Evolutionary conservation across 53 echinoderm and acorn worm species (phyloP), one percentile per base, ranked within the genome.

Genomic region (Mesocentrotus franciscanus): DNA sequence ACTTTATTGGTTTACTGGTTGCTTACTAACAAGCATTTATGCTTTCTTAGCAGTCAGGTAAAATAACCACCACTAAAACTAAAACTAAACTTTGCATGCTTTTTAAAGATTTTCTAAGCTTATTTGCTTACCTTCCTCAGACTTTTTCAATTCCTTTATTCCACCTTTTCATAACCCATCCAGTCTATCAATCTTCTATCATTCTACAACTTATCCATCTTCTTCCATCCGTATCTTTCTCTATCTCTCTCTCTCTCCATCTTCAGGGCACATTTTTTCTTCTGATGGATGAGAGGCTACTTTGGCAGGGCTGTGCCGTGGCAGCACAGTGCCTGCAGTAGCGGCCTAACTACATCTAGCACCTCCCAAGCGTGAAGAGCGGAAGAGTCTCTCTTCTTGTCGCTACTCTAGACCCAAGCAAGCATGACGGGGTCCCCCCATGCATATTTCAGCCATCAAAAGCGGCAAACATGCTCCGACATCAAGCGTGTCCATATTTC

Each of bases 291-390:
- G 95, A 94, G 85, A 24, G 93, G 71, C n/a, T 79, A 58, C 24
- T 42, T 85, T 55, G 70, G 87, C 95, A 33, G 64, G 62, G 71
- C 95, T 9, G 13, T 68, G 62, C 87, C 71, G 24, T 66, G 95
- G 85, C 70, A 68, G 66, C 70, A 49, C 66, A 85, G 34, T 94
- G 95, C 95, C 95, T 94, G 68, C 39, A 85, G 87, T 94, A 94
- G 95, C 95, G 66, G 49, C 87, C 85, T 94, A 94, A 94, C 95
- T 94, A 94, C 71, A 94, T 94, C 95, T 94, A 94, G 95, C 95
- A 94, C 95, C 95, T 94, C 36, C 95, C 85, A 94, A 94, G 95
- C 95, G 95, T 94, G 95, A 94, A 94, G 66, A 81, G 94, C 94
- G 94, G 94, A 93, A 93, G 94, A 81, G 83, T 5, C 83, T 60